These are phyloP conservation scores for Coccyzus lansbergi DNA, from an alignment of 2,797 vertebrate species.

Conservation along the genomic window DNA sequence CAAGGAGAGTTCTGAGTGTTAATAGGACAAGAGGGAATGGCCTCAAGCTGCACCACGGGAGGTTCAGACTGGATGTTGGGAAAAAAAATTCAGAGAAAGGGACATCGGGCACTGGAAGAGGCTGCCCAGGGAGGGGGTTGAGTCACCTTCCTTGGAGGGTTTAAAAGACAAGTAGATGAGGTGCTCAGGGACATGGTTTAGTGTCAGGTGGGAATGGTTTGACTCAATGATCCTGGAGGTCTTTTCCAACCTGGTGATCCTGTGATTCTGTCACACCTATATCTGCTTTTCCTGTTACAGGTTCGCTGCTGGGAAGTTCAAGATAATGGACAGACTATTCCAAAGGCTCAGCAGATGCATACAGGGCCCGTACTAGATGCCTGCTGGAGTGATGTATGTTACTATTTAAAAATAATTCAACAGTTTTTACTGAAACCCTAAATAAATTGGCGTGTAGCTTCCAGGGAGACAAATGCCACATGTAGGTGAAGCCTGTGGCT, in stretches of 20 bases:
- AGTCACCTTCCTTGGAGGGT: no score
- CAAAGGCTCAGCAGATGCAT: conserved; percentile 99
- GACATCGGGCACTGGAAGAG: no score
- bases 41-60: no score
- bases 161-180: no score
- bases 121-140: no score
- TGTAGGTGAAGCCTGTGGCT: neutral
- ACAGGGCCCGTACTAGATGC: conserved; percentile 93
- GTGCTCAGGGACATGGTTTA: no score
- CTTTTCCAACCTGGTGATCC: no score
- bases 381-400: conserved; percentile 96
- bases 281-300: conserved; percentile 65
- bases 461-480: fast-evolving
- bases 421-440: neutral
- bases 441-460: neutral
- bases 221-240: no score
- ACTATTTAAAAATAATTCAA: neutral
- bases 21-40: no score
- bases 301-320: conserved; percentile 99
- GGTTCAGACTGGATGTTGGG: no score
- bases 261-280: neutral
- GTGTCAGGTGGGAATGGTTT: no score
- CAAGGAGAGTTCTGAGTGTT: neutral
- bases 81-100: no score
- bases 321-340: conserved; percentile 96